Conservation (phyloP, 2,888 invertebrate species). For the Sphecodes monilicornis region DNA sequence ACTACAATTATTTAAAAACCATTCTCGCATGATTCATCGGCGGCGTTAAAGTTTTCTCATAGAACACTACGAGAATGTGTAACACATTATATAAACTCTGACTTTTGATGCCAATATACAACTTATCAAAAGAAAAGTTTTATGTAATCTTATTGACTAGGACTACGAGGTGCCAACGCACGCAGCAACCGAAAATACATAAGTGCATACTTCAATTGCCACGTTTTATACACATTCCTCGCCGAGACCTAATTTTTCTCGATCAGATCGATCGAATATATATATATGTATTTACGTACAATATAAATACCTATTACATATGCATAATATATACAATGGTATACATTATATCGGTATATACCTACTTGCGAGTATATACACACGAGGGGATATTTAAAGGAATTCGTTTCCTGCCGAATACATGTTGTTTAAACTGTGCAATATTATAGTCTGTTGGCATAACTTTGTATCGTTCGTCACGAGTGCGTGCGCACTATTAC, state of each 20-base stretch:
- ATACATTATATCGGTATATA: too few relatives aligned
- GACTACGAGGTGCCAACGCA: neutral
- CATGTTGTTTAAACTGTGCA: neutral
- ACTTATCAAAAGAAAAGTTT: constrained; percentile 48
- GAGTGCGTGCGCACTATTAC: neutral
- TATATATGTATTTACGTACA: neutral
- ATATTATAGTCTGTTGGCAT: neutral
- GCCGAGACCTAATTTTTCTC: neutral
- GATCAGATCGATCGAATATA: neutral
- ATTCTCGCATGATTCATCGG: constrained; percentile 13
- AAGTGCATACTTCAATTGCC: neutral
- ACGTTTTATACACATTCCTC: neutral
- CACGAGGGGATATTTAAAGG: neutral
- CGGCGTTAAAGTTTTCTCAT: constrained; percentile 22
- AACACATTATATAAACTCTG: constrained; percentile 67
- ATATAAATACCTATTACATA: too few relatives aligned
- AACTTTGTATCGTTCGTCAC: neutral
- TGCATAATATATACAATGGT: too few relatives aligned
- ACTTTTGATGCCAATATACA: constrained; percentile 73
- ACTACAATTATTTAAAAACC: constrained; percentile 46
- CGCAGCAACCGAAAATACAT: neutral
- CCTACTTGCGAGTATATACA: too few relatives aligned
- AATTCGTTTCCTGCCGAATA: neutral
- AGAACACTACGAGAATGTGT: constrained; percentile 26
- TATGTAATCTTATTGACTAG: constrained; percentile 14